Conservation (phyloP, 1,140 invertebrate genomes). For the Caenorhabditis inopinata region DNA sequence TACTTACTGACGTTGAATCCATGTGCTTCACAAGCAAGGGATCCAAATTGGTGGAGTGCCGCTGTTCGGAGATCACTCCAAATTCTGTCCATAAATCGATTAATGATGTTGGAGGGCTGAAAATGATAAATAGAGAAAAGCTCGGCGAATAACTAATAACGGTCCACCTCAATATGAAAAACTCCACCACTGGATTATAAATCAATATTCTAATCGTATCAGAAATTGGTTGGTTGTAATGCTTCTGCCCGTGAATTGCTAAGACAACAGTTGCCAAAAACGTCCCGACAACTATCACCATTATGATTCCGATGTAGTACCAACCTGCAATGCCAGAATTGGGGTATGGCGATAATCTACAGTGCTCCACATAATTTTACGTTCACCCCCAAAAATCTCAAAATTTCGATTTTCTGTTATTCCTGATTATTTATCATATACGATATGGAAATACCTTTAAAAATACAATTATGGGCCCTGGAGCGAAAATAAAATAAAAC, state of each 20-base stretch:
- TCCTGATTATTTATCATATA: too few species aligned
- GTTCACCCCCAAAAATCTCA: too few species aligned
- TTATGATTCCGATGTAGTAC: conserved; percentile 65
- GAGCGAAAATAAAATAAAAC: too few species aligned
- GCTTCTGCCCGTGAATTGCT: conserved; percentile 44
- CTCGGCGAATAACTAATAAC: neutral
- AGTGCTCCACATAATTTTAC: too few species aligned
- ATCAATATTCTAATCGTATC: conserved; percentile 39
- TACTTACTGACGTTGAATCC: conserved; percentile 16
- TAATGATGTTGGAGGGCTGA: conserved; percentile 53
- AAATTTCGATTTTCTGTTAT: too few species aligned
- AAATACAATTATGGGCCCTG: too few species aligned
- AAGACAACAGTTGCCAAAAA: conserved; percentile 59
- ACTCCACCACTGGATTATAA: conserved; percentile 44
- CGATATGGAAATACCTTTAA: too few species aligned
- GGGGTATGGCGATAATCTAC: too few species aligned
- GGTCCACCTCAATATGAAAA: conserved; percentile 15
- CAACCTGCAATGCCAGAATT: conserved; percentile 45
- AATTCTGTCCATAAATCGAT: conserved; percentile 64
- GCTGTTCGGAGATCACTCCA: conserved; percentile 54
- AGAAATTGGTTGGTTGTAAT: conserved; percentile 48
- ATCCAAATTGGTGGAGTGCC: conserved; percentile 42
- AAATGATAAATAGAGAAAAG: too few species aligned
- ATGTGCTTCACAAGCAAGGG: conserved; percentile 47
- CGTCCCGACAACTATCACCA: conserved; percentile 63